Conservation (phyloP, 2,797 vertebrate genomes). For the Benthosema pterotum region DNA sequence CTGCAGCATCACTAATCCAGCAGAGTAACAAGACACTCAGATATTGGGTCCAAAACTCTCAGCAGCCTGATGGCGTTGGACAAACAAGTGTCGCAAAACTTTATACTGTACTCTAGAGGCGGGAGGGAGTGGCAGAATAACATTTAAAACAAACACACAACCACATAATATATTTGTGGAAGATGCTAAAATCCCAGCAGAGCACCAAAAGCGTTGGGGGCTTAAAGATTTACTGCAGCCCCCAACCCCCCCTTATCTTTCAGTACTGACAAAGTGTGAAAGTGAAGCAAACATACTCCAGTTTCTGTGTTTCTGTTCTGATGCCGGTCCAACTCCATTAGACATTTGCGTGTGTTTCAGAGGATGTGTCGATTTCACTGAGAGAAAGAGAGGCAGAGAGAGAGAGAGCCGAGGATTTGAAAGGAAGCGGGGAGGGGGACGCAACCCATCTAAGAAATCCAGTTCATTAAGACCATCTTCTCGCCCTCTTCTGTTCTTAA, state of each 20-base stretch:
- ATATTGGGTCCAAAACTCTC: constrained; percentile 54
- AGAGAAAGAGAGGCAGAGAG: no score
- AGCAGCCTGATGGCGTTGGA: constrained; percentile 50
- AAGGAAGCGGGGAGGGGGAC: constrained; percentile 20
- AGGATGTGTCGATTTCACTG: constrained; percentile 67
- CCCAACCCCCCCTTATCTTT: constrained; percentile 83
- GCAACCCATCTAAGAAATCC: constrained; percentile 71
- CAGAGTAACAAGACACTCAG: constrained; percentile 33
- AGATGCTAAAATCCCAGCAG: constrained; percentile 79
- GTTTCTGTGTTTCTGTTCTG: constrained; percentile 77
- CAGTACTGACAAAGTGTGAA: constrained; percentile 74
- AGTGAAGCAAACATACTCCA: constrained; percentile 76
- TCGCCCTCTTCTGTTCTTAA: constrained; percentile 71
- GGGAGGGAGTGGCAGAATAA: constrained; percentile 47
- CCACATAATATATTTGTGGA: constrained; percentile 72
- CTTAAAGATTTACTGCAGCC: constrained; percentile 80
- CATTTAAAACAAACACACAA: constrained; percentile 66
- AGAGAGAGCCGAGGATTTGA: constrained; percentile 65
- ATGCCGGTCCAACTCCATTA: constrained; percentile 80
- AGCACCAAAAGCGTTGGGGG: constrained; percentile 74
- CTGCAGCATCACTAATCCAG: constrained; percentile 37
- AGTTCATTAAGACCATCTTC: constrained; percentile 80
- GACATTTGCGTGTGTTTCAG: constrained; percentile 74
- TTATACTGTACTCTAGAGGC: constrained; percentile 39
- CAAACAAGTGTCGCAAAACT: constrained; percentile 50